phyloP scores from a whole-genome alignment of 2,888 invertebrate genomes.

The Sinodicranocentrus sp. region DNA sequence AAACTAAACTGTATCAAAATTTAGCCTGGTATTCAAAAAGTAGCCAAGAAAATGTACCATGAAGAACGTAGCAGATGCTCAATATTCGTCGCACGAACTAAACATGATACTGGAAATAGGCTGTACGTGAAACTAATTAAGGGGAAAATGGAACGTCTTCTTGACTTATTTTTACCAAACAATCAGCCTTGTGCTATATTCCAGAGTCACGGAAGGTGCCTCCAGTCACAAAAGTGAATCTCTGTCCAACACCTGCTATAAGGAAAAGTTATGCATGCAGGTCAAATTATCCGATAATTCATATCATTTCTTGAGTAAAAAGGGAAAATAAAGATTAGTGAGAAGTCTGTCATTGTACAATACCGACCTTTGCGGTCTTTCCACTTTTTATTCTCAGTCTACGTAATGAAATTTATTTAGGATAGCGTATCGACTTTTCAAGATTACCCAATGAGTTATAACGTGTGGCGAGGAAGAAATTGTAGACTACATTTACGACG shows the following conservation, averaged over 20 bases:
- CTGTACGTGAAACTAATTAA: neutral
- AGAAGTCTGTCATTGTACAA: constrained; percentile 41
- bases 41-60: too few relatives aligned
- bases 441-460: neutral
- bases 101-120: too few relatives aligned
- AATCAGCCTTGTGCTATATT: neutral
- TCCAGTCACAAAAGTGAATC: neutral
- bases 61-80: too few relatives aligned
- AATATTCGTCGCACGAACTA: too few relatives aligned
- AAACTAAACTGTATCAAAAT: too few relatives aligned
- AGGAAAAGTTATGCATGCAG: too few relatives aligned
- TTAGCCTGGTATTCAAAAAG: too few relatives aligned
- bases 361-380: constrained; percentile 19
- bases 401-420: neutral
- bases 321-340: constrained; percentile 24
- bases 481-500: neutral
- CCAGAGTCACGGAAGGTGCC: neutral
- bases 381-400: neutral
- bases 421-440: neutral
- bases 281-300: constrained; percentile 19
- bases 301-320: constrained; percentile 13
- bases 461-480: too few relatives aligned
- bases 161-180: neutral
- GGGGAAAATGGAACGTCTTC: too few relatives aligned
- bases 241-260: neutral